Conservation (phyloP, 2,797 vertebrate genomes). For the Enteromius trimaculatus region DNA sequence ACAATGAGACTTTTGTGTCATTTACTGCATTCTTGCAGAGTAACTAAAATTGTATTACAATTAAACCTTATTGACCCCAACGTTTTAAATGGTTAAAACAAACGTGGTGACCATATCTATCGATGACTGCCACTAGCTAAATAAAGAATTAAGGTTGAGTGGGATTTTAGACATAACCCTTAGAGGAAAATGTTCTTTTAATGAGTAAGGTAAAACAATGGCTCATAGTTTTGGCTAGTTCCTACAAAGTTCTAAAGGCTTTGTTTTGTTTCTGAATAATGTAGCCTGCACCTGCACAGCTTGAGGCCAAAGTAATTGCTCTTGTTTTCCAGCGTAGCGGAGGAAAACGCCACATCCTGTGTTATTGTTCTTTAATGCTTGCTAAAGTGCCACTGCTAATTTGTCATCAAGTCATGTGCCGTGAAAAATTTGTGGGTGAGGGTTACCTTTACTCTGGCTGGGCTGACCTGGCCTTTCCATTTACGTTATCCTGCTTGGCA, state of each 20-base stretch:
- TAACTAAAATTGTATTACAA: neutral
- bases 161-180: neutral
- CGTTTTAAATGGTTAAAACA: neutral
- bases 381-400: constrained; percentile 40
- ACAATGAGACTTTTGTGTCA: neutral
- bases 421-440: constrained; percentile 14
- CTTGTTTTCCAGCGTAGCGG: constrained; percentile 29
- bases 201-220: neutral
- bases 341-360: constrained; percentile 44
- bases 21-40: neutral
- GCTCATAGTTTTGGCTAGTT: constrained; percentile 16
- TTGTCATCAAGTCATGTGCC: constrained; percentile 31
- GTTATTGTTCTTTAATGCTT: constrained; percentile 42
- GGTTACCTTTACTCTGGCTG: constrained; percentile 11
- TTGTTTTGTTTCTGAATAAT: constrained; percentile 33
- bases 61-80: neutral
- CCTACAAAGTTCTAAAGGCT: constrained; percentile 14
- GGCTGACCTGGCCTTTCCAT: constrained; percentile 22
- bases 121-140: too few species aligned
- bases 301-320: constrained; percentile 36
- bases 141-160: neutral
- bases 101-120: neutral
- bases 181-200: constrained; percentile 1
- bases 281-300: constrained; percentile 40
- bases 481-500: constrained; percentile 9